Evolutionary conservation across 2,797 vertebrate species (phyloP).

Genomic region (Muscicapa comitata): DNA sequence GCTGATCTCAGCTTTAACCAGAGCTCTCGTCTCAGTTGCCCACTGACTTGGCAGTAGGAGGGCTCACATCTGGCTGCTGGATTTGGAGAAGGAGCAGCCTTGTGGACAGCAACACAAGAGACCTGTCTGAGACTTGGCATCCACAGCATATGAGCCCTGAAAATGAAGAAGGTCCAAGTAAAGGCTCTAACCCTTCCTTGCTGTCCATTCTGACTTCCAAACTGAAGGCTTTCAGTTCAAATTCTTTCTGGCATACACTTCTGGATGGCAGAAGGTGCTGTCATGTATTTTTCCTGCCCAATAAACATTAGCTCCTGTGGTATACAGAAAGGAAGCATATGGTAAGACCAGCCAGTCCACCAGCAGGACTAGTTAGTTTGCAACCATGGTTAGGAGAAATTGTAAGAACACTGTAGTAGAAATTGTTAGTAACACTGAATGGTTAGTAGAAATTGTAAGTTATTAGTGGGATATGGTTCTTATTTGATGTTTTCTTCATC

Average conservation of each 20-base stretch:
- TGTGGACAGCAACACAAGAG: background rate
- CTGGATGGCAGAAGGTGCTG: background rate
- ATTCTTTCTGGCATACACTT: background rate
- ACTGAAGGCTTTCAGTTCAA: background rate
- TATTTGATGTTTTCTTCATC: background rate
- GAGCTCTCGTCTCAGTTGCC: background rate
- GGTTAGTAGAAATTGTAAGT: background rate
- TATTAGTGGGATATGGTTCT: background rate
- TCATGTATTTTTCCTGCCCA: background rate
- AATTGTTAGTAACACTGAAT: background rate
- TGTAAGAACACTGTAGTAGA: no score
- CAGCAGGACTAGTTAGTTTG: background rate
- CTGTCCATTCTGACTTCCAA: background rate
- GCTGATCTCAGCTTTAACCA: background rate
- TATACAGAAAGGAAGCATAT: background rate
- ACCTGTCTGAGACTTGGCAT: background rate
- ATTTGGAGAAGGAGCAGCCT: background rate
- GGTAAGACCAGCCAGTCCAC: background rate
- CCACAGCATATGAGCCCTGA: background rate
- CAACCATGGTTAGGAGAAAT: background rate
- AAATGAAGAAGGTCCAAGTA: background rate
- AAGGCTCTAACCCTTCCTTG: background rate
- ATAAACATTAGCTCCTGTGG: background rate
- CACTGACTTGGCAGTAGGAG: background rate
- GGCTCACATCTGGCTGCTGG: background rate